Evolutionary conservation across 1,140 invertebrate genomes (phyloP).

Genomic region (Drosophila jambulina): DNA sequence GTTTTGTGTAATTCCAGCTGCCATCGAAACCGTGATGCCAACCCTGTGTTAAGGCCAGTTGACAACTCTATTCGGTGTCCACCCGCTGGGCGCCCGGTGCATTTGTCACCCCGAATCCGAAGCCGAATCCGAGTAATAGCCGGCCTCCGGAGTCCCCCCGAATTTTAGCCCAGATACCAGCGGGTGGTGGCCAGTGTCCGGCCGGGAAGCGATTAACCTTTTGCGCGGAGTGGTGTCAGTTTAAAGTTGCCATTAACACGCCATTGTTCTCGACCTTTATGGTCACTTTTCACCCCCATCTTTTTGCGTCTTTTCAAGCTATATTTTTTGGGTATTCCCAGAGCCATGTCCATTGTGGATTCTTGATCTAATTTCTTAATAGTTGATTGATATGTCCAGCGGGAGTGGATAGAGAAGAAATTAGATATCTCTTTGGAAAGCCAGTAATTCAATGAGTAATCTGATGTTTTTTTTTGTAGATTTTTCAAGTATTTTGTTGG

Average conservation of each 20-base stretch:
- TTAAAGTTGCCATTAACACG: conserved; percentile 83
- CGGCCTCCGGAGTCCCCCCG: conserved; percentile 11
- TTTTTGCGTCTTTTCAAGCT: conserved; percentile 4
- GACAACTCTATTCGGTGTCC: conserved; percentile 70
- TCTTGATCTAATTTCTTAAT: conserved; percentile 64
- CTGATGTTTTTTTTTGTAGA: not conserved
- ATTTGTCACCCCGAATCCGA: conserved; percentile 59
- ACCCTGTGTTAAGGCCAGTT: conserved; percentile 35
- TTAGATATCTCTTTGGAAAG: conserved; percentile 1
- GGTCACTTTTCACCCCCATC: conserved; percentile 42
- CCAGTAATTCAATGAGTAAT: not conserved
- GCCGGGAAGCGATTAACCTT: conserved; percentile 56
- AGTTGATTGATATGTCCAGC: conserved; percentile 69
- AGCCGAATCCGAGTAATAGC: conserved; percentile 19
- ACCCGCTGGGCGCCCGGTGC: conserved; percentile 41
- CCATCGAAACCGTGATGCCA: conserved; percentile 26
- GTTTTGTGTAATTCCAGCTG: conserved; percentile 38
- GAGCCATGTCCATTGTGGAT: not conserved
- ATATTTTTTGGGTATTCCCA: conserved; percentile 1
- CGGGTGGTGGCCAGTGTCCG: conserved; percentile 60
- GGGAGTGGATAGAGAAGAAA: conserved; percentile 14
- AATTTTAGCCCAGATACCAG: conserved; percentile 60
- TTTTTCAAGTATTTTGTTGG: not conserved
- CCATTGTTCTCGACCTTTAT: conserved; percentile 71
- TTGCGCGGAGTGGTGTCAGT: conserved; percentile 64